Evolutionary conservation across 2,797 vertebrate genomes (phyloP).

Genomic region (Eulemur mongoz): DNA sequence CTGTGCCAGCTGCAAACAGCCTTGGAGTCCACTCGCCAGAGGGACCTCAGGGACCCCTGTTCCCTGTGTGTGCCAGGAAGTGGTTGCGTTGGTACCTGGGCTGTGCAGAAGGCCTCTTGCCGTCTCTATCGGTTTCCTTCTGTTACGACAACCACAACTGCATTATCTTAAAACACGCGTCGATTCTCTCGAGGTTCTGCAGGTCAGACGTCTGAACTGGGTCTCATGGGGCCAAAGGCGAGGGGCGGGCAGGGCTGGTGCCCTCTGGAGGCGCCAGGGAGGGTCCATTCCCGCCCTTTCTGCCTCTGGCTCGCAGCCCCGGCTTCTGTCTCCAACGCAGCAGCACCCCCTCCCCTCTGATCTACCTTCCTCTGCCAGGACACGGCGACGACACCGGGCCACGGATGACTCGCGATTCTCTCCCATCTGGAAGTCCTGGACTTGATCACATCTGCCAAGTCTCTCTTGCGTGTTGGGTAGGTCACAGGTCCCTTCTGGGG

Average conservation of each 20-base stretch:
- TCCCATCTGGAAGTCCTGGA: not conserved
- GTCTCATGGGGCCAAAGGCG: too few relatives aligned
- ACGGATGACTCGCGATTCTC: too few relatives aligned
- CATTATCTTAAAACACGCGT: too few relatives aligned
- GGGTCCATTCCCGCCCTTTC: not conserved
- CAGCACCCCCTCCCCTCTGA: not conserved
- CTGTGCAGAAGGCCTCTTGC: not conserved
- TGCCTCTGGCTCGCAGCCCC: not conserved
- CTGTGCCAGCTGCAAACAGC: not conserved
- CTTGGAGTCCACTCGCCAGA: accelerated
- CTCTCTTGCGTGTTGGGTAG: not conserved
- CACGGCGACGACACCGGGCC: accelerated
- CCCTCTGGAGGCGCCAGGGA: not conserved
- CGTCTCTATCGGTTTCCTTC: accelerated
- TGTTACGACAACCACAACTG: not conserved
- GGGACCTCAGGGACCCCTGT: not conserved
- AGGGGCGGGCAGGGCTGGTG: not conserved
- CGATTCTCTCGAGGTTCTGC: not conserved
- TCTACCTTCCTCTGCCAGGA: not conserved
- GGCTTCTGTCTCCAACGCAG: not conserved
- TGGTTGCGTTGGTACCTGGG: too few relatives aligned
- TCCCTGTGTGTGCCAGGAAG: not conserved
- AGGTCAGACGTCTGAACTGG: not conserved
- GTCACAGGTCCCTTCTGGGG: too few relatives aligned
- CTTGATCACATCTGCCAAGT: not conserved